phyloP scores from a whole-genome alignment of 2,797 vertebrate genomes.

The Rhynchonycteris naso region DNA sequence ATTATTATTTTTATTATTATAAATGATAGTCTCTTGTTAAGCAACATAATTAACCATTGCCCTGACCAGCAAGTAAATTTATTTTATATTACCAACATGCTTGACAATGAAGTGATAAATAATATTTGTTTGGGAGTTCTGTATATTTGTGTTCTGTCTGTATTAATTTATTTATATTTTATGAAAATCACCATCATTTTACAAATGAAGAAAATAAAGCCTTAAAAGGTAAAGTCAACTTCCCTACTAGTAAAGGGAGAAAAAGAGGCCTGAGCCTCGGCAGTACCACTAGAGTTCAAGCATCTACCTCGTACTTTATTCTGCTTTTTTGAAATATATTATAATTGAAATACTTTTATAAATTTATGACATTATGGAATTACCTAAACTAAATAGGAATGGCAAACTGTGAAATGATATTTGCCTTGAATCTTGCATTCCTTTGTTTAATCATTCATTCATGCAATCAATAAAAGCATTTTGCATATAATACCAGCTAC shows the following conservation, averaged over 20 bases:
- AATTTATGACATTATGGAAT: background rate
- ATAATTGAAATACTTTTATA: background rate
- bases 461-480: background rate
- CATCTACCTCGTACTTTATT: background rate
- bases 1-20: background rate
- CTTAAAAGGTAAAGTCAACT: background rate
- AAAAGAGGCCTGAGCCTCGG: background rate
- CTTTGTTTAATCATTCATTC: constrained; percentile 3
- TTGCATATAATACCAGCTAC: background rate
- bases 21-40: background rate
- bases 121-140: constrained; percentile 6
- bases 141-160: background rate
- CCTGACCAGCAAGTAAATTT: background rate
- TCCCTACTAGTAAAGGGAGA: background rate
- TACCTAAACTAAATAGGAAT: background rate
- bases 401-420: background rate
- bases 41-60: background rate
- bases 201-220: background rate
- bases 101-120: background rate
- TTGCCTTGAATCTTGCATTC: background rate
- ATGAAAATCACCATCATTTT: background rate
- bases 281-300: background rate
- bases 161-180: constrained; percentile 10
- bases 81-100: background rate
- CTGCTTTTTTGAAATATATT: constrained; percentile 1